A percentile compares a stretch with the other conserved stretches of the same genome.
These are phyloP conservation scores for Ambastaia sidthimunki DNA, from an alignment of 2,797 vertebrate genomes.

Conservation along the genomic window DNA sequence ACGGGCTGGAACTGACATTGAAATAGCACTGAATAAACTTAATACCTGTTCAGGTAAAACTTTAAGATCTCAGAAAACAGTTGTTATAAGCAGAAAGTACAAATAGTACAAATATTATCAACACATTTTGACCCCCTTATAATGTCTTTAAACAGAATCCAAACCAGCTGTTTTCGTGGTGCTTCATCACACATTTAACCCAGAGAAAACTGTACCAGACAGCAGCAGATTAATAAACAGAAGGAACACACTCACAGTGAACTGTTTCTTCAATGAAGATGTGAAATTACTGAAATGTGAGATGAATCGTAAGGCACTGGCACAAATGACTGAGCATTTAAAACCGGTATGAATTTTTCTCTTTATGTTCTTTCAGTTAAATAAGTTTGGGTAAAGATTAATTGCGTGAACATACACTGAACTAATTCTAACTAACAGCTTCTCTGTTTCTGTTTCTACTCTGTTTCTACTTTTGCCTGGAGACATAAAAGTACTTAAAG, in stretches of 20 bases:
- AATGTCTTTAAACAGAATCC: conserved; percentile 2
- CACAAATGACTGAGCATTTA: neutral
- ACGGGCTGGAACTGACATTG: conserved; percentile 37
- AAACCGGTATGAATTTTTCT: neutral
- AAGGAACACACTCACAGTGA: neutral
- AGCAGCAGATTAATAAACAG: neutral
- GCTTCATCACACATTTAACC: conserved; percentile 9
- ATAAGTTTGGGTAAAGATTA: too few species aligned
- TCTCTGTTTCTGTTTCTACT: too few species aligned
- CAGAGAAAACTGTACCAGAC: neutral
- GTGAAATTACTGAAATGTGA: neutral
- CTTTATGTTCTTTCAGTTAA: too few species aligned
- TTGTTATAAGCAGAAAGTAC: neutral
- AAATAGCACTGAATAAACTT: conserved; percentile 28
- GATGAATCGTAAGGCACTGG: neutral
- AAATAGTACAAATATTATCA: neutral
- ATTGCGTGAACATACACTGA: too few species aligned
- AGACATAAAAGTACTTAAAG: too few species aligned
- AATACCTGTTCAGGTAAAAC: conserved; percentile 7
- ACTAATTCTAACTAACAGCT: neutral
- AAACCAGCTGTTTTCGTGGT: conserved; percentile 29
- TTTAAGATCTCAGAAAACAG: neutral
- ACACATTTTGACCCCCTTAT: neutral
- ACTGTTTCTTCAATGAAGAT: conserved; percentile 15
- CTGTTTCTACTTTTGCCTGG: too few species aligned